A percentile compares a stretch with the other conserved stretches of the same genome.
Evolutionary conservation across 2,113 vertebrate genomes (phyloP).

Genomic region (Ahaetulla prasina): DNA sequence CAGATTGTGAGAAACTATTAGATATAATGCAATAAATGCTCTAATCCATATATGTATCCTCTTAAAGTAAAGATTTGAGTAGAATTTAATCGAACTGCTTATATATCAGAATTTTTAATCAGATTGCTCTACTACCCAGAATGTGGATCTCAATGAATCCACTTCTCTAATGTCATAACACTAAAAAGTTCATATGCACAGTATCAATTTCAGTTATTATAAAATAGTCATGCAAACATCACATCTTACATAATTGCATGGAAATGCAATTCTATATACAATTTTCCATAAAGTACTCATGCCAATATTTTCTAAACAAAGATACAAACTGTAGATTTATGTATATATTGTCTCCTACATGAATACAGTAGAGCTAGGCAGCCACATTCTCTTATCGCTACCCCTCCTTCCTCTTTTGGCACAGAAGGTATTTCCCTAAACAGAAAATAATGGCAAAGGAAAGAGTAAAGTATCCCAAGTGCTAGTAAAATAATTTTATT

Average conservation of each 20-base stretch:
- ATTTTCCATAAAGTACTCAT: background rate
- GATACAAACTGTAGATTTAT: background rate
- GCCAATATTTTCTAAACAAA: background rate
- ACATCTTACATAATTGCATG: background rate
- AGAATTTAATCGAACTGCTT: background rate
- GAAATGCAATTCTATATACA: background rate
- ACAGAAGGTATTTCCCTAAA: background rate
- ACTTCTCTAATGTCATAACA: background rate
- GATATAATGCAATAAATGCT: too few species aligned
- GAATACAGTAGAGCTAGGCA: background rate
- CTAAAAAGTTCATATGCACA: background rate
- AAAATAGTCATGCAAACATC: background rate
- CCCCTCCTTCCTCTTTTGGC: background rate
- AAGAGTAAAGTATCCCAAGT: background rate
- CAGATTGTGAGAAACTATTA: background rate
- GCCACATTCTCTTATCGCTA: background rate
- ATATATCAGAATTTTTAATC: background rate
- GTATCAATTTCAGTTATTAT: background rate
- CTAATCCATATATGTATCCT: too few species aligned
- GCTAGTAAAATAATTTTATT: background rate
- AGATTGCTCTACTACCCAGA: background rate
- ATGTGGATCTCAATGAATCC: background rate
- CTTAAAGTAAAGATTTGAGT: background rate
- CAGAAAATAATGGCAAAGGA: background rate
- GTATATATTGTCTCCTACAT: background rate